Evolutionary conservation across 2,888 invertebrate species (phyloP).

Genomic region (Ochropleura leucogaster): DNA sequence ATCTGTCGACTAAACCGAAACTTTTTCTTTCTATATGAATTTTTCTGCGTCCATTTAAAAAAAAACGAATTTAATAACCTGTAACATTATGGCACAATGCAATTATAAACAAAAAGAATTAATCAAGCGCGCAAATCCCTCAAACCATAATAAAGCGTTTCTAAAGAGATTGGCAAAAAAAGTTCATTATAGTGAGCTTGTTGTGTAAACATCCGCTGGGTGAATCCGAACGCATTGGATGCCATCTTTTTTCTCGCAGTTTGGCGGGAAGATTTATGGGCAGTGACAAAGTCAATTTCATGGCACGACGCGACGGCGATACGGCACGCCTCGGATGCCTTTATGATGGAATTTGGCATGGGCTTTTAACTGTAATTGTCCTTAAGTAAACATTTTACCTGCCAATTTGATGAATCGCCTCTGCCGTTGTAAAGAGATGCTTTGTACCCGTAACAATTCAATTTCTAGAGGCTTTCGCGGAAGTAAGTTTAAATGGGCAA

Average conservation of each 20-base stretch:
- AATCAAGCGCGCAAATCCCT: slow-evolving; percentile 68
- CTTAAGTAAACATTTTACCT: slow-evolving; percentile 88
- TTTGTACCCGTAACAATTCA: slow-evolving; percentile 82
- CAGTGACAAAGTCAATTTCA: slow-evolving; percentile 90
- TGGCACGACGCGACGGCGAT: slow-evolving; percentile 80
- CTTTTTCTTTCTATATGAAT: slow-evolving; percentile 22
- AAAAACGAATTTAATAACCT: slow-evolving; percentile 20
- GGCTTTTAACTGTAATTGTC: slow-evolving; percentile 87
- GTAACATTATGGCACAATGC: slow-evolving; percentile 67
- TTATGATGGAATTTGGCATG: slow-evolving; percentile 84
- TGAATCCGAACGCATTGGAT: slow-evolving; percentile 78
- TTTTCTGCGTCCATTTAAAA: neutral
- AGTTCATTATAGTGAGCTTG: slow-evolving; percentile 76
- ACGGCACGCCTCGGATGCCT: slow-evolving; percentile 80
- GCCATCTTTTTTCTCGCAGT: slow-evolving; percentile 80
- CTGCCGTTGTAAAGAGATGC: slow-evolving; percentile 73
- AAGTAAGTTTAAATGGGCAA: slow-evolving; percentile 60
- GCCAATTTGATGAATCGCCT: slow-evolving; percentile 87
- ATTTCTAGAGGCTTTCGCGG: slow-evolving; percentile 77
- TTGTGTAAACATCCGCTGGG: slow-evolving; percentile 87
- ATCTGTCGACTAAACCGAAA: slow-evolving; percentile 37
- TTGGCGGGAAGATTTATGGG: slow-evolving; percentile 86
- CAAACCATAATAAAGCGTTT: slow-evolving; percentile 70
- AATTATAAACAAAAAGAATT: slow-evolving; percentile 60
- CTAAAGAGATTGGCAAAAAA: slow-evolving; percentile 78